Percentiles rank a stretch among this genome's conserved stretches.
Conservation (phyloP, 2,797 vertebrate genomes). For the Pogonophryne albipinna region DNA sequence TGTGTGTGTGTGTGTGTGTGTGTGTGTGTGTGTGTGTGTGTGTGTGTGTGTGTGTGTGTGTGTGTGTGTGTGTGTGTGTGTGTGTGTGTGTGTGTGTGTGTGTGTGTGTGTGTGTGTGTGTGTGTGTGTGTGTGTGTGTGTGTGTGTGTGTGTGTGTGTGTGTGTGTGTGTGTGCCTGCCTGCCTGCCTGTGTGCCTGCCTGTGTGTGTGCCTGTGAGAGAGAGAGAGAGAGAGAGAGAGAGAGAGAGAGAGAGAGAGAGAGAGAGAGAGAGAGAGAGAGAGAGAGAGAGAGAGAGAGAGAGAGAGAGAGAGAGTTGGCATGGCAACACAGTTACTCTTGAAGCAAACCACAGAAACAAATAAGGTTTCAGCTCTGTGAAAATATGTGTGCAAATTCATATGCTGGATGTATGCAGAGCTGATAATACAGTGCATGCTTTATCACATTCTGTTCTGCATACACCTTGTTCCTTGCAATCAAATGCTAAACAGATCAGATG, state of each 20-base stretch:
- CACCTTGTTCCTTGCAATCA: constrained; percentile 51
- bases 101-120: too few species aligned
- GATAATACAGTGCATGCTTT: constrained; percentile 24
- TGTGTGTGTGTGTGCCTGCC: too few species aligned
- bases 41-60: constrained; percentile 14
- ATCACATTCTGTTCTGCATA: constrained; percentile 31
- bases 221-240: too few species aligned
- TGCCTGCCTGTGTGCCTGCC: too few species aligned
- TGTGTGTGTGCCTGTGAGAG: too few species aligned
- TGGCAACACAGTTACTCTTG: constrained; percentile 80
- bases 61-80: too few species aligned
- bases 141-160: too few species aligned
- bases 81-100: too few species aligned
- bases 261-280: neutral
- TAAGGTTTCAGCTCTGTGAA: constrained; percentile 64
- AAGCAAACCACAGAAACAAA: constrained; percentile 79
- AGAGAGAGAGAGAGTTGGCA: constrained; percentile 72
- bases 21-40: constrained; percentile 10
- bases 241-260: too few species aligned
- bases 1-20: constrained; percentile 1
- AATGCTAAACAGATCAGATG: constrained; percentile 45
- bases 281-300: constrained; percentile 44
- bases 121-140: too few species aligned
- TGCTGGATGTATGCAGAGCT: constrained; percentile 49
- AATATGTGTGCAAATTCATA: constrained; percentile 71